Conservation (phyloP, 2,888 invertebrate species). For the Nephrotoma appendiculata region DNA sequence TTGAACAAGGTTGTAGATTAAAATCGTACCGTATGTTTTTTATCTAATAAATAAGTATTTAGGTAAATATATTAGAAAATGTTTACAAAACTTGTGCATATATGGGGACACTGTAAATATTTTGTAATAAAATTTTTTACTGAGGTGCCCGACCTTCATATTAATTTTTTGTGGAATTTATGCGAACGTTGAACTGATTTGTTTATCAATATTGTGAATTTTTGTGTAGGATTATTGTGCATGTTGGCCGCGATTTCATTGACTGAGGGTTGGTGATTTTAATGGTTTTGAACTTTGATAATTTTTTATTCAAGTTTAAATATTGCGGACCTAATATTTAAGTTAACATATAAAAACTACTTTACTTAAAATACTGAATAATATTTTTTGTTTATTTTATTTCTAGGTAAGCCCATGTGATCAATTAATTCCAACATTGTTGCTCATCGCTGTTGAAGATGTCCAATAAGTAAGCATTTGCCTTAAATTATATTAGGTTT, state of each 20-base stretch:
- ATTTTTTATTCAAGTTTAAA: background rate
- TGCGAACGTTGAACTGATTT: background rate
- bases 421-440: background rate
- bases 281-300: background rate
- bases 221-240: background rate
- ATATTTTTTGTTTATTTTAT: background rate
- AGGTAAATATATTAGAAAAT: background rate
- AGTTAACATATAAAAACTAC: background rate
- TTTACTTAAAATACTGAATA: background rate
- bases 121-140: background rate
- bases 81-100: background rate
- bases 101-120: background rate
- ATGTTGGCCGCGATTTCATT: background rate
- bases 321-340: background rate
- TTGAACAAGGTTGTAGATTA: background rate
- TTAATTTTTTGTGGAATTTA: background rate
- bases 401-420: background rate
- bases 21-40: background rate
- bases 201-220: background rate
- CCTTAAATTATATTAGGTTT: no score
- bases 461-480: no score
- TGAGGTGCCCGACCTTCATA: background rate
- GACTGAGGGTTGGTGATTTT: background rate
- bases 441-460: no score
- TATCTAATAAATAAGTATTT: background rate